phyloP scores from a whole-genome alignment of 2,797 vertebrate genomes.

The Erithacus rubecula region DNA sequence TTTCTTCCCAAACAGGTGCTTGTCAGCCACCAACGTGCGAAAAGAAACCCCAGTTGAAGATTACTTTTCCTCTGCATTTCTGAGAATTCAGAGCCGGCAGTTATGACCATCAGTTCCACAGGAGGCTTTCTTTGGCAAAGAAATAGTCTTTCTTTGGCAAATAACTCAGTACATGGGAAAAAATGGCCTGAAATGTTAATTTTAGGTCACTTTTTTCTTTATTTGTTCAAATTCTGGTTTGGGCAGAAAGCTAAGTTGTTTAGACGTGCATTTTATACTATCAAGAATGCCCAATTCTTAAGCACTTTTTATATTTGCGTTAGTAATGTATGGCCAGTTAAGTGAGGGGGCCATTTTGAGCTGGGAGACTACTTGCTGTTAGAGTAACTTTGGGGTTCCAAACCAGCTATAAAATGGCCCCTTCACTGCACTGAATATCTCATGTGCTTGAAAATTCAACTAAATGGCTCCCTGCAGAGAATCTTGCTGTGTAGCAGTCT shows the following conservation, averaged over 20 bases:
- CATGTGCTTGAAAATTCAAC: constrained; percentile 47
- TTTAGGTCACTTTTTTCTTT: background rate
- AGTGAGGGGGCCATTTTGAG: background rate
- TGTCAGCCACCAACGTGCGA: constrained; percentile 12
- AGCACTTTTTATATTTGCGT: constrained; percentile 55
- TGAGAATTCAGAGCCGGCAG: constrained; percentile 58
- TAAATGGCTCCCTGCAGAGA: constrained; percentile 23
- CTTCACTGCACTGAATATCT: constrained; percentile 61
- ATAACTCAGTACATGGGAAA: background rate
- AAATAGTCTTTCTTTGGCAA: constrained; percentile 26
- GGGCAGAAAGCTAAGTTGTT: constrained; percentile 21
- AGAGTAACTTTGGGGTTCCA: constrained; percentile 14
- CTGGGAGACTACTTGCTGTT: constrained; percentile 7
- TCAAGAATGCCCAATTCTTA: constrained; percentile 21
- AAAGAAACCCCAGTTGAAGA: constrained; percentile 57
- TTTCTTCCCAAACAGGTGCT: constrained; percentile 66
- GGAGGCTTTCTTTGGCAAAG: constrained; percentile 37
- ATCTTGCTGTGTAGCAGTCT: constrained; percentile 21
- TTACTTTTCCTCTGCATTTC: constrained; percentile 52
- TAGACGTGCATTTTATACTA: constrained; percentile 40
- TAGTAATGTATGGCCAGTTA: constrained; percentile 45
- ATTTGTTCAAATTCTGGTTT: constrained; percentile 21
- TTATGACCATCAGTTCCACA: constrained; percentile 24
- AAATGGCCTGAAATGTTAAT: constrained; percentile 8
- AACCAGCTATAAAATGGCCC: constrained; percentile 43